These are phyloP conservation scores for Drosophila leonis DNA, from an alignment of 2,888 invertebrate species.

Conservation along the genomic window DNA sequence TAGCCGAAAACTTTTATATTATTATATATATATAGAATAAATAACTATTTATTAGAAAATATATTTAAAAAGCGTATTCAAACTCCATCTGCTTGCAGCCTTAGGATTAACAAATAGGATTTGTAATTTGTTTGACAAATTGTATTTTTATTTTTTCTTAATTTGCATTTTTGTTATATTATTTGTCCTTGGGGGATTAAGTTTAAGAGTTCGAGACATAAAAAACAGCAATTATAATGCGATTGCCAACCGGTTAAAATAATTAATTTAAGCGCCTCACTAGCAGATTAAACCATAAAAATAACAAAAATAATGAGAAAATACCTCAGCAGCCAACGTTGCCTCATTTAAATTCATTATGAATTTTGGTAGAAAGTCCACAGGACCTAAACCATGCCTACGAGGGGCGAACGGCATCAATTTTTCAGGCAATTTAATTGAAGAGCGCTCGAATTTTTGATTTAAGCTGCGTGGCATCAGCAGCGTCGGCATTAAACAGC, in stretches of 20 bases:
- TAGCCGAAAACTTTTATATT: not conserved
- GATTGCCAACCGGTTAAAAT: slow-evolving; percentile 48
- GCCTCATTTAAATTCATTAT: slow-evolving; percentile 56
- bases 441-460: slow-evolving; percentile 55
- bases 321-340: slow-evolving; percentile 40
- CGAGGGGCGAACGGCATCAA: slow-evolving; percentile 42
- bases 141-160: not conserved
- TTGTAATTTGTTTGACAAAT: not conserved
- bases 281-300: slow-evolving; percentile 27
- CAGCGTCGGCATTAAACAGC: slow-evolving; percentile 44
- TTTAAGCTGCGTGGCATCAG: slow-evolving; percentile 27
- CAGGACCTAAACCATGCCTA: not conserved
- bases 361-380: not conserved
- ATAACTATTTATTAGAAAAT: not conserved
- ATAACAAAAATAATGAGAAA: slow-evolving; percentile 43
- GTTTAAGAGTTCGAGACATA: slow-evolving; percentile 16
- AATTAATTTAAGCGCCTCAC: slow-evolving; percentile 54
- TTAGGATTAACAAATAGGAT: not conserved
- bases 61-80: not conserved
- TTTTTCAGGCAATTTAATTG: slow-evolving; percentile 79
- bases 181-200: not conserved
- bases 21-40: no score
- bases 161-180: not conserved
- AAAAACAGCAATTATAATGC: slow-evolving; percentile 51
- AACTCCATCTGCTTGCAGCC: not conserved